phyloP scores from a whole-genome alignment of 2,888 invertebrate species.

The Dioctria linearis region DNA sequence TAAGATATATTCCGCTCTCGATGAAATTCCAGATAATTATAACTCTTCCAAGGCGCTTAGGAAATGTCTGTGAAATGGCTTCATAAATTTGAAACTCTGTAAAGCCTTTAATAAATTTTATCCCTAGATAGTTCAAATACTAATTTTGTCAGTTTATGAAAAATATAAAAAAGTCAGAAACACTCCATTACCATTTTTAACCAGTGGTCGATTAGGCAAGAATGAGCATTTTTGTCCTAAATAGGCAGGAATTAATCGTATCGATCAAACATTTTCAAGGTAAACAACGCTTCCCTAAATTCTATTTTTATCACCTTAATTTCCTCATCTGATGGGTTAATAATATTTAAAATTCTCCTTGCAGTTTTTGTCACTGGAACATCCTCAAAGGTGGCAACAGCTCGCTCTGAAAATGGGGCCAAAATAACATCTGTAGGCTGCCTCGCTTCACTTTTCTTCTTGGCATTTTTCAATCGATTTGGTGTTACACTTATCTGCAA shows the following conservation, averaged over 20 bases:
- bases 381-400: slow-evolving; percentile 80
- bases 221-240: too few species aligned
- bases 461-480: slow-evolving; percentile 64
- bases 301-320: slow-evolving; percentile 68
- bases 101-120: too few species aligned
- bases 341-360: slow-evolving; percentile 73
- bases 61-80: too few species aligned
- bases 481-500: slow-evolving; percentile 68
- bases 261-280: slow-evolving; percentile 6
- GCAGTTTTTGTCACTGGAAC: slow-evolving; percentile 75
- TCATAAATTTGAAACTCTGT: too few species aligned
- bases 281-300: neutral
- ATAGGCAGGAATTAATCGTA: neutral
- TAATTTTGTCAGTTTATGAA: too few species aligned
- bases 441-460: slow-evolving; percentile 68
- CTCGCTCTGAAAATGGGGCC: slow-evolving; percentile 78
- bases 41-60: too few species aligned
- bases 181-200: too few species aligned
- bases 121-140: too few species aligned
- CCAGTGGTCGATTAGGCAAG: too few species aligned
- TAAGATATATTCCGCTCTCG: too few species aligned
- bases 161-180: too few species aligned
- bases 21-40: too few species aligned
- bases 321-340: slow-evolving; percentile 73
- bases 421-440: slow-evolving; percentile 72